Conservation (phyloP, 2,888 invertebrate species). For the Ptilodon capucinus region DNA sequence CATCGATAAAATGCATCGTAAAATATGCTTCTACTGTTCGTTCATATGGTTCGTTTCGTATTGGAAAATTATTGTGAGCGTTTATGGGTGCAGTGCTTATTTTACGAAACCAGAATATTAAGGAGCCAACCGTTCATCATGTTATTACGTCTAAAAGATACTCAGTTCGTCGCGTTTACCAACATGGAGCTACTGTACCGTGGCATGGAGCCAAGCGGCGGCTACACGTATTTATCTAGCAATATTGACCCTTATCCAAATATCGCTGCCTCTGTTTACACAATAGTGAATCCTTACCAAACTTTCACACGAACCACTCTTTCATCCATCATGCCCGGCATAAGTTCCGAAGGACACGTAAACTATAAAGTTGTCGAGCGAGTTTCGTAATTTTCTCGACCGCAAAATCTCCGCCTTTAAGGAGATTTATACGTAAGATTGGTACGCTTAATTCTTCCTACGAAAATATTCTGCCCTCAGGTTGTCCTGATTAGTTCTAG, state of each 20-base stretch:
- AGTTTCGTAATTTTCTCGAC: conserved; percentile 11
- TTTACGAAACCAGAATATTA: no score
- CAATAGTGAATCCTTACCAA: not conserved
- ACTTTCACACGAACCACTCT: not conserved
- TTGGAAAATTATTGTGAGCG: no score
- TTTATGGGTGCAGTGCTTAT: no score
- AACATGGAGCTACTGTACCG: no score
- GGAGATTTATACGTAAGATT: not conserved
- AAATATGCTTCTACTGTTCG: no score
- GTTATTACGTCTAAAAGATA: no score
- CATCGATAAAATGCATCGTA: no score
- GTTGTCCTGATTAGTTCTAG: not conserved
- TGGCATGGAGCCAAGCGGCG: no score
- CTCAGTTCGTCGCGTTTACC: no score
- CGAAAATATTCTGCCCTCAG: not conserved
- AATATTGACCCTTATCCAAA: not conserved
- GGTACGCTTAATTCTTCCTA: not conserved
- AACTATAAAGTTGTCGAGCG: conserved; percentile 12
- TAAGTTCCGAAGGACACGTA: conserved; percentile 12
- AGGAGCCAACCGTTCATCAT: no score
- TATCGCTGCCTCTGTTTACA: not conserved
- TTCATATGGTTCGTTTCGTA: no score
- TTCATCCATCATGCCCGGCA: conserved; percentile 4
- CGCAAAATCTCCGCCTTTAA: not conserved
- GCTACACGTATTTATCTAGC: conserved; percentile 3